Conservation (phyloP, 1,140 invertebrate genomes). For the Drosophila quadrilineata region DNA sequence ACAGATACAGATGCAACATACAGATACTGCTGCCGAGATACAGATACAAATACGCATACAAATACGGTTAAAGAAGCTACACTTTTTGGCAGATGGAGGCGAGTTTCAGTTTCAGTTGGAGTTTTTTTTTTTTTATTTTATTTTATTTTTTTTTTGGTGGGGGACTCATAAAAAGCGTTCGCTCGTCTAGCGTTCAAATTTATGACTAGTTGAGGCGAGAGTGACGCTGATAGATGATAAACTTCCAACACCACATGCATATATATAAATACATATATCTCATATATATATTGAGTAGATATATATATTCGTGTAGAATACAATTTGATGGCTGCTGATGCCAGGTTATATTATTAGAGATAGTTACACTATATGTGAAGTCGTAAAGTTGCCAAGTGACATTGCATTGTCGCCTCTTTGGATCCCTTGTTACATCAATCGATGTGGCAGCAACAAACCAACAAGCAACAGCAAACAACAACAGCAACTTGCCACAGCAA, state of each 20-base stretch:
- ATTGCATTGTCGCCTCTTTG: constrained; percentile 6
- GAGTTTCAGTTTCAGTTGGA: too few species aligned
- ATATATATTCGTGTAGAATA: too few species aligned
- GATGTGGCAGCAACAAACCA: too few species aligned
- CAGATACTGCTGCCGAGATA: too few species aligned
- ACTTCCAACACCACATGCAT: constrained; percentile 5
- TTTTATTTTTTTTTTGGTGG: too few species aligned
- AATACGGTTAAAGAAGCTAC: not conserved
- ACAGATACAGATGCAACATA: too few species aligned
- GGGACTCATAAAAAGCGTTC: constrained; percentile 40
- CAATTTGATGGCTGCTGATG: not conserved
- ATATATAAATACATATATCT: not conserved
- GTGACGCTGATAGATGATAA: constrained; percentile 47
- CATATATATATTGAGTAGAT: not conserved
- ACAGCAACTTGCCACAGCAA: too few species aligned
- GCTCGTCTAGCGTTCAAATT: constrained; percentile 39
- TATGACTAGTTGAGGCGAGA: constrained; percentile 40
- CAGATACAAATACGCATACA: not conserved
- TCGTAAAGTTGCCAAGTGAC: constrained; percentile 26
- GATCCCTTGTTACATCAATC: not conserved
- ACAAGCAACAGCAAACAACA: too few species aligned
- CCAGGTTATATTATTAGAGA: constrained; percentile 2
- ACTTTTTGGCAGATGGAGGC: not conserved
- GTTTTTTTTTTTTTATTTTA: too few species aligned
- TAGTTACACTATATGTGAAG: constrained; percentile 19